These are phyloP conservation scores for Hippolais icterina DNA, from an alignment of 2,113 vertebrate genomes.

Conservation along the genomic window DNA sequence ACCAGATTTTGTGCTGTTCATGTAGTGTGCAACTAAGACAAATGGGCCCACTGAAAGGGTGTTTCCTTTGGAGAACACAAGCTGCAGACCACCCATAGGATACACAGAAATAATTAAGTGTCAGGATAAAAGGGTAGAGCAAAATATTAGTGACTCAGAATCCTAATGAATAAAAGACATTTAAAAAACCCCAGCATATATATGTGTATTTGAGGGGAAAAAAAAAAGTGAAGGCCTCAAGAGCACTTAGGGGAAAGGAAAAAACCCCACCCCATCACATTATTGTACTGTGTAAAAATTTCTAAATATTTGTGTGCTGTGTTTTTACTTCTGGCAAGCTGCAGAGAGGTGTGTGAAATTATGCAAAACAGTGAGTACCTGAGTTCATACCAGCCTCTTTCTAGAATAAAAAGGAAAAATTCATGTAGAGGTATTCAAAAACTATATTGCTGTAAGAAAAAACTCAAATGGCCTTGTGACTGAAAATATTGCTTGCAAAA, in stretches of 20 bases:
- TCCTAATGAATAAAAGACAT: neutral
- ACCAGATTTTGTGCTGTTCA: slow-evolving; percentile 41
- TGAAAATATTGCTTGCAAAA: neutral
- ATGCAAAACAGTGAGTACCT: neutral
- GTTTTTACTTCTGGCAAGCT: neutral
- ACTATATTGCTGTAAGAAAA: neutral
- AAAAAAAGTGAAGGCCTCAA: neutral
- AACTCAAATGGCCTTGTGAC: neutral
- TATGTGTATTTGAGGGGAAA: neutral
- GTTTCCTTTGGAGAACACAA: slow-evolving; percentile 49
- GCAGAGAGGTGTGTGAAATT: neutral
- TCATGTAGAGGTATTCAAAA: neutral
- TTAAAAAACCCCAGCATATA: neutral
- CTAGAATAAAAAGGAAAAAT: neutral
- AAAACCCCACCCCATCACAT: neutral
- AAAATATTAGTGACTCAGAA: neutral
- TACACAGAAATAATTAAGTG: slow-evolving; percentile 21
- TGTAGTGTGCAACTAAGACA: slow-evolving; percentile 51
- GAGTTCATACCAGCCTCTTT: neutral
- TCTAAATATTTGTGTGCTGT: neutral
- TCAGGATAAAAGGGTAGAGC: slow-evolving; percentile 34
- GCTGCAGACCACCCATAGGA: slow-evolving; percentile 47
- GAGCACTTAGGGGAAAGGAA: neutral
- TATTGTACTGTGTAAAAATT: neutral
- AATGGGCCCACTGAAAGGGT: slow-evolving; percentile 47